Conservation (phyloP, 2,113 vertebrate species). For the Cathartes aura region DNA sequence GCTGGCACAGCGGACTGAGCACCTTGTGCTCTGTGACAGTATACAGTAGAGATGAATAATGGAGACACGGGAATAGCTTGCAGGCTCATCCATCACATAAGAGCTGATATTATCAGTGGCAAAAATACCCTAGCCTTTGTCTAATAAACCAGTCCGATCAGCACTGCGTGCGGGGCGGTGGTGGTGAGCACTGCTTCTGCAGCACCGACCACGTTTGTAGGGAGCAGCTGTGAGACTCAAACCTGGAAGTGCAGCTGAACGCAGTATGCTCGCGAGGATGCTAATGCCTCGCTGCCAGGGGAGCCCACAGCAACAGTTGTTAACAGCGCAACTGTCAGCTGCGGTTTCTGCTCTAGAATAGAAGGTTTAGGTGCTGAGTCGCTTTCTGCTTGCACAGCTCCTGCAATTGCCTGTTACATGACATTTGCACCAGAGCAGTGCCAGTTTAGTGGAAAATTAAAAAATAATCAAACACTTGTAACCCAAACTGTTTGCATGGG, state of each 20-base stretch:
- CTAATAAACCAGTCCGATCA: neutral
- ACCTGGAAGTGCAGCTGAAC: neutral
- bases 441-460: neutral
- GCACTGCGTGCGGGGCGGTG: accelerated
- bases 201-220: neutral
- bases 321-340: neutral
- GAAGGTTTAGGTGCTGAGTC: neutral
- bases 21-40: neutral
- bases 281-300: neutral
- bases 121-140: neutral
- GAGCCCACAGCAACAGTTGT: neutral
- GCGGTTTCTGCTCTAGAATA: neutral
- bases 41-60: accelerated
- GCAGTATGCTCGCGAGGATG: neutral
- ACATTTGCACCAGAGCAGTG: neutral
- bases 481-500: neutral
- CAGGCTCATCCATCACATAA: neutral
- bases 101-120: neutral
- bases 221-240: neutral
- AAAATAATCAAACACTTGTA: neutral
- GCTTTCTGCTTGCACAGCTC: neutral
- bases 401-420: accelerated
- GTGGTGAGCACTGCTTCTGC: neutral
- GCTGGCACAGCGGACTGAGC: neutral
- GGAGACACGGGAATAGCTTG: accelerated